Base-by-base conservation (phyloP, 1,140 invertebrate genomes). In the Procambarus clarkii region DNA sequence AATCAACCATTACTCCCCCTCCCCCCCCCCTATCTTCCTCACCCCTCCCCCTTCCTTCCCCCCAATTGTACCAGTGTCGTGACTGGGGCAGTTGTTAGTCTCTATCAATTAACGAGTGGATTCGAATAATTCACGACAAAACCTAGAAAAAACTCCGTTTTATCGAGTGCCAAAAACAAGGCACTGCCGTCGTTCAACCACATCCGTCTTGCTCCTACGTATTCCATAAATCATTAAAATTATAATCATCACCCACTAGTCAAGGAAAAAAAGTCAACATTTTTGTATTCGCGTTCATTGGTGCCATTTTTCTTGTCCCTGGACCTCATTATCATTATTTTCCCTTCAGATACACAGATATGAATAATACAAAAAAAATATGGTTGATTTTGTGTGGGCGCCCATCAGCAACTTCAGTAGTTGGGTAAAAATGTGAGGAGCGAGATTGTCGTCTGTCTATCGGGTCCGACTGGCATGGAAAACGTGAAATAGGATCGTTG, bases 241-340 rank as follows among this genome's bases (percentile, higher is more conserved):
- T 77, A 76, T 86, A 86, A 76, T 76, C 71, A 86, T 86, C 71
- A 71, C 64, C 83, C 69, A 34, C 11, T 76, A 54, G 24, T 15
- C n/a, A 50, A 44, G 34, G 24, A 86, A 86, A 77, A 76, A 50
- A 86, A 86, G 44, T 15, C 24, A 24, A 69, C 44, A 83, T 44
- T 83, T 83, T 83, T 83, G 50, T 45, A n/a, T 18, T 83, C 24
- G 81, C 81, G 81, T 83, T 83, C 64, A 83, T 83, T 83, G 81
- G 58, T 83, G 58, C 58, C 58, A 45, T 83, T 83, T 83, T 83
- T 83, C 81, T 45, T 83, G 81, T 83, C 69, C 81, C 60, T 83
- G 81, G 81, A 83, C 58, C 81, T 83, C 81, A 83, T 83, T 83
- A 83, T 83, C 64, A 83, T 83, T 69, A 83, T 83, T 83, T 69